Conservation (phyloP, 2,888 invertebrate genomes). For the Syrista parreyssii region DNA sequence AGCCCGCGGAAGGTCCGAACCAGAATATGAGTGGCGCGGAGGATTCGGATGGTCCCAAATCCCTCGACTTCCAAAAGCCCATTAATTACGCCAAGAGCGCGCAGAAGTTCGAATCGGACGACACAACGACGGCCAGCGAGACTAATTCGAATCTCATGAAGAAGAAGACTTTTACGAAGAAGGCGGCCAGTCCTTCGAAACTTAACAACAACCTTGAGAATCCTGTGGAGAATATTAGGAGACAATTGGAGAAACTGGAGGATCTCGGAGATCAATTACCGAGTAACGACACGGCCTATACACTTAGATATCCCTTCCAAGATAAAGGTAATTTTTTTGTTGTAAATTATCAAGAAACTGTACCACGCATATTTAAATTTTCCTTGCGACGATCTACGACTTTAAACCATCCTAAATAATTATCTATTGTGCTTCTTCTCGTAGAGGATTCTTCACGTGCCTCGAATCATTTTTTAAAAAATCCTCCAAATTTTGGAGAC, state of each 20-base stretch:
- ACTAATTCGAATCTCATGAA: constrained; percentile 54
- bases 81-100: constrained; percentile 35
- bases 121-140: constrained; percentile 62
- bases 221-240: constrained; percentile 82
- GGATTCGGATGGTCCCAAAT: constrained; percentile 38
- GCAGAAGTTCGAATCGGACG: constrained; percentile 58
- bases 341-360: constrained; percentile 9
- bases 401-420: background rate
- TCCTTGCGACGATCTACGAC: background rate
- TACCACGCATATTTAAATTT: constrained; percentile 3
- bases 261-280: constrained; percentile 86
- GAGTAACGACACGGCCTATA: constrained; percentile 78
- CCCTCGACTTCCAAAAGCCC: constrained; percentile 37
- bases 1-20: constrained; percentile 15
- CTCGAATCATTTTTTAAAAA: background rate
- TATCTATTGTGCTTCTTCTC: constrained; percentile 4
- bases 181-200: constrained; percentile 63
- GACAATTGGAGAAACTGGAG: constrained; percentile 83
- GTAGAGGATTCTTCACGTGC: background rate
- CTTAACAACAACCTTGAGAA: constrained; percentile 57
- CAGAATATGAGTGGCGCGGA: constrained; percentile 30
- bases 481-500: background rate
- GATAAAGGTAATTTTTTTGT: constrained; percentile 71
- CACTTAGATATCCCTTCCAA: constrained; percentile 83
- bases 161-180: constrained; percentile 50